Base-by-base conservation (phyloP, 2,888 invertebrate genomes). In the Epinotia ramella region DNA sequence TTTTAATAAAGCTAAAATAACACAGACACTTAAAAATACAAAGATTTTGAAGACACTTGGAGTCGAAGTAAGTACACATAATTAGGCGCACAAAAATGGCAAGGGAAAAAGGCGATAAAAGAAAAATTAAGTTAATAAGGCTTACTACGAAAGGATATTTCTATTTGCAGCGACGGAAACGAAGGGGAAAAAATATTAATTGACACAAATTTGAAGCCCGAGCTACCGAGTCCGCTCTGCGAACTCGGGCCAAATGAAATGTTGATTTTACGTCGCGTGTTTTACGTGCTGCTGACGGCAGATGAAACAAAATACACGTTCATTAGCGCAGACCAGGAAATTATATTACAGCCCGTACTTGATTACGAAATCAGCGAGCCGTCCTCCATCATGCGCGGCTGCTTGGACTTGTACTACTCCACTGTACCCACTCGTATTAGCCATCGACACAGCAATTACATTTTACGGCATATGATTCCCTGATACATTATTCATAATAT, bases 231-330 rank as follows among this genome's bases (percentile, higher is more conserved):
- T 83, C 81, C 76, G 81, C 79, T 53, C 53, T 80, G 81, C 83
- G 83, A 81, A 82, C 85, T 84, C 85, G 80, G 82, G 81, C 84
- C 84, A 86, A 90, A 89, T 88, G 88, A 90, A 89, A 90, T 89
- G 91, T 91, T 91, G 89, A 91, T 90, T 91, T 90, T 88, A 87
- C 87, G 86, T 86, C 85, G 87, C 85, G 83, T 79, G 86, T 86
- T 88, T 87, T 87, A 88, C 87, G 84, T 87, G 83, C 83, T 84
- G 82, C 86, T 84, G 87, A 83, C 88, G 88, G 88, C 88, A 89
- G 89, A 91, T 89, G 91, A 92, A 92, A 92, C 91, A 92, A 93
- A 93, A 92, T 93, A 91, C 88, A 91, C 90, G 90, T 92, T 93
- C 92, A 92, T 93, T 93, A 92, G 91, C 86, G 89, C 87, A 86